Evolutionary conservation across 2,113 vertebrate species (phyloP).

Genomic region (Nerophis lumbriciformis): DNA sequence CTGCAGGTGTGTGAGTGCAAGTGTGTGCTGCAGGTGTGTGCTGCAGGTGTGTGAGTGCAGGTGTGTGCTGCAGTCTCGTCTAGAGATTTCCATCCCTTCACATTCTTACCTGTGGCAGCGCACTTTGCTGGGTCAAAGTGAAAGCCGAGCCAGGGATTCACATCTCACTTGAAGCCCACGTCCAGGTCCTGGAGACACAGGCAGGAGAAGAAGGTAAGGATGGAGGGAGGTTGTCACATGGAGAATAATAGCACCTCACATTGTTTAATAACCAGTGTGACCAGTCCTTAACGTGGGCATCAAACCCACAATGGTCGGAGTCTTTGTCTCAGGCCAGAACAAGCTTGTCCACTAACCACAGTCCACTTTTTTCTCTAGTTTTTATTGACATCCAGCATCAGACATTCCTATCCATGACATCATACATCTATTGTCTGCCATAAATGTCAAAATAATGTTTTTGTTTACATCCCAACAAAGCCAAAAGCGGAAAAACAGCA

Average conservation of each 20-base stretch:
- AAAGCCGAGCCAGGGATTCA: conserved; percentile 56
- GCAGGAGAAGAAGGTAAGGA: neutral
- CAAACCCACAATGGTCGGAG: conserved; percentile 43
- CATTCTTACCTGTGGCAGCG: conserved; percentile 52
- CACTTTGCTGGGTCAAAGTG: conserved; percentile 48
- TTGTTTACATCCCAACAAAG: too few relatives aligned
- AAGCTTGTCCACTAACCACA: conserved; percentile 47
- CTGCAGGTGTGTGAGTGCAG: too few relatives aligned
- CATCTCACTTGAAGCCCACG: conserved; percentile 61
- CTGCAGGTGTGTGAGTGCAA: too few relatives aligned
- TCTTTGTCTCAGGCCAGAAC: conserved; percentile 45
- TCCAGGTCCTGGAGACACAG: conserved; percentile 51
- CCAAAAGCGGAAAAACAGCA: too few relatives aligned
- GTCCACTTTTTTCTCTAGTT: conserved; percentile 16
- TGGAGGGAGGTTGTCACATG: neutral
- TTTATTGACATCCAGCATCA: too few relatives aligned
- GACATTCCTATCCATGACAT: too few relatives aligned
- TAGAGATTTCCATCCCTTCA: too few relatives aligned
- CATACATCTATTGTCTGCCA: too few relatives aligned
- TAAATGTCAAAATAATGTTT: too few relatives aligned
- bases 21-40: too few relatives aligned
- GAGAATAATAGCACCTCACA: conserved; percentile 50
- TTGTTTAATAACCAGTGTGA: conserved; percentile 44
- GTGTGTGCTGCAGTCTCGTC: too few relatives aligned
- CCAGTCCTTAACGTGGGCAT: conserved; percentile 51